Evolutionary conservation across 2,797 vertebrate genomes (phyloP).

Genomic region (Manis pentadactyla): DNA sequence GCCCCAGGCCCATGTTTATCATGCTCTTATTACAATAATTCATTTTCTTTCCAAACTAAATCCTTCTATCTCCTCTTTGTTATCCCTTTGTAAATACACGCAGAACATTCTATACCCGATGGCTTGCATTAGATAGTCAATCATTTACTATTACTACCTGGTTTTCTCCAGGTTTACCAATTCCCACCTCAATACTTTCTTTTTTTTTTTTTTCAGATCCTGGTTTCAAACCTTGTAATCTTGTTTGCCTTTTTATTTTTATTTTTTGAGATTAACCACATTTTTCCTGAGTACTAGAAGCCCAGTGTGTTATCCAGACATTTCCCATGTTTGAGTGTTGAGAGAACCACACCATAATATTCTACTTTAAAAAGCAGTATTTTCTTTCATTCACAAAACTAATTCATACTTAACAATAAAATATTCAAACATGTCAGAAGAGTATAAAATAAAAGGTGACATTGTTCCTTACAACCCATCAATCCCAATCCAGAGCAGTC

Average conservation of each 20-base stretch:
- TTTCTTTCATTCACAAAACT: neutral
- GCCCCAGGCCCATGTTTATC: neutral
- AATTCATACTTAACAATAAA: neutral
- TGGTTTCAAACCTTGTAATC: neutral
- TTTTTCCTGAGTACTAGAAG: neutral
- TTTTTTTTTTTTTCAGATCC: neutral
- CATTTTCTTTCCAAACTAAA: neutral
- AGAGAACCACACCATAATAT: neutral
- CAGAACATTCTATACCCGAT: neutral
- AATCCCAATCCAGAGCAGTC: neutral
- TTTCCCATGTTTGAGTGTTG: neutral
- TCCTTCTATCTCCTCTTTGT: neutral
- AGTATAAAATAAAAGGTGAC: neutral
- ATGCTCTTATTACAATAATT: neutral
- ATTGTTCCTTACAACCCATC: neutral
- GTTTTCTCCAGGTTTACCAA: neutral
- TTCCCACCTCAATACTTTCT: neutral
- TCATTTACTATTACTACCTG: neutral
- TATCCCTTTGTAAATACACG: neutral
- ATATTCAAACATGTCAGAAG: neutral
- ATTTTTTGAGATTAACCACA: neutral
- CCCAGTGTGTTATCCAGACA: neutral
- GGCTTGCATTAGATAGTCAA: neutral
- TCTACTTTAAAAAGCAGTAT: neutral
- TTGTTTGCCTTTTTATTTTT: neutral